Conservation (phyloP, 2,888 invertebrate species). For the Drosophila planitibia region DNA sequence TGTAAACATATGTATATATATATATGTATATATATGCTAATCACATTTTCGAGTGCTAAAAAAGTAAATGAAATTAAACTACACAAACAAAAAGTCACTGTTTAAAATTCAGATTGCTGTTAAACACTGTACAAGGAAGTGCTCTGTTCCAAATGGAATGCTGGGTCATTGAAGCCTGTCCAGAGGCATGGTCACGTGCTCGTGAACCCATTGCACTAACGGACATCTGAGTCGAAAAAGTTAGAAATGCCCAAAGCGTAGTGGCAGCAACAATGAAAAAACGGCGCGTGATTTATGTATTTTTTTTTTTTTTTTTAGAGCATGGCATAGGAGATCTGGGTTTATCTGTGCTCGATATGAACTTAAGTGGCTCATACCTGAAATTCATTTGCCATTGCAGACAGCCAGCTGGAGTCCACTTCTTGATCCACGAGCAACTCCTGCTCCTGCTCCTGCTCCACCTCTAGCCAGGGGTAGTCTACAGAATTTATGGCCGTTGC, state of each 20-base stretch:
- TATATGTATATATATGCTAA: not conserved
- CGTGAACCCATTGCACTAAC: conserved; percentile 56
- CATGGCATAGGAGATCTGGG: not conserved
- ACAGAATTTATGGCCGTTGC: conserved; percentile 73
- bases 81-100: not conserved
- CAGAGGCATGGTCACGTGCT: conserved; percentile 69
- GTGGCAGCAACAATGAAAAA: conserved; percentile 39
- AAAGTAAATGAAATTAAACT: not conserved
- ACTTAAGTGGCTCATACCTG: conserved; percentile 66
- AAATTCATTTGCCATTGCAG: conserved; percentile 75
- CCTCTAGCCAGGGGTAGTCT: conserved; percentile 31
- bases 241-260: conserved; percentile 59
- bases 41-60: not conserved
- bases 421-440: conserved; percentile 40
- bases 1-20: not conserved
- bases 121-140: not conserved
- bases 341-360: conserved; percentile 54
- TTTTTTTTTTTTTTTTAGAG: conserved; percentile 4
- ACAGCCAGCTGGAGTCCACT: conserved; percentile 69
- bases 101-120: not conserved
- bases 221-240: conserved; percentile 60
- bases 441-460: conserved; percentile 29
- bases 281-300: conserved; percentile 70
- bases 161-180: conserved; percentile 61
- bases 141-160: conserved; percentile 52